Conservation (phyloP, 2,113 vertebrate species). For the Psammodynastes pulverulentus region DNA sequence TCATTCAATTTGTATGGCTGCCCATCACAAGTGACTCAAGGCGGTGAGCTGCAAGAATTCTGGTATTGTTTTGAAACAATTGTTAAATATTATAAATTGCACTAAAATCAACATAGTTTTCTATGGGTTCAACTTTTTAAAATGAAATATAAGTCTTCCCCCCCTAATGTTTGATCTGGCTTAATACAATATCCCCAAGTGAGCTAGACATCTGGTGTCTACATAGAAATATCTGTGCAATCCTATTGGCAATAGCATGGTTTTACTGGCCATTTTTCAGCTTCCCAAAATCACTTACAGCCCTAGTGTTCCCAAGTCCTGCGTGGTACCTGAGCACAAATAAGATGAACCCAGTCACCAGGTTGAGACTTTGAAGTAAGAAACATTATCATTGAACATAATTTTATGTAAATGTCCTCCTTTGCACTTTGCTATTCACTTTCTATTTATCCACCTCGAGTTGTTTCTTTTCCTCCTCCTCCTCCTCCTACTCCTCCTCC, state of each 20-base stretch:
- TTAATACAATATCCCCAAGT: neutral
- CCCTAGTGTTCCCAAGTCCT: neutral
- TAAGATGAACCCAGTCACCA: neutral
- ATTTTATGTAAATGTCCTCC: neutral
- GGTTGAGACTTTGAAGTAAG: neutral
- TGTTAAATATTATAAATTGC: neutral
- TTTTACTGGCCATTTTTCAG: neutral
- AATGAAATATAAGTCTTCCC: neutral
- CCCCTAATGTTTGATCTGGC: neutral
- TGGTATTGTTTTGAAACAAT: neutral
- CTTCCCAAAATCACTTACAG: neutral
- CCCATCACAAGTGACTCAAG: too few species aligned
- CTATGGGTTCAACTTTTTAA: too few species aligned
- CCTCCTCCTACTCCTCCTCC: too few species aligned
- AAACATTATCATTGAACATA: neutral
- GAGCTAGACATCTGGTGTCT: neutral
- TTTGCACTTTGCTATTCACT: neutral
- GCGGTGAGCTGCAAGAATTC: neutral
- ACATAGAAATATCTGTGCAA: neutral
- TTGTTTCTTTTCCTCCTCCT: too few species aligned
- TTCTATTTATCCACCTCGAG: neutral
- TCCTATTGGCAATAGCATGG: neutral
- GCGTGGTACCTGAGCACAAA: neutral
- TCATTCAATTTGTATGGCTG: too few species aligned
- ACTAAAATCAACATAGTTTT: neutral